Percentiles rank a stretch among this genome's conserved stretches.
Evolutionary conservation across 2,888 invertebrate genomes (phyloP).

Genomic region (Hartigia nigra): DNA sequence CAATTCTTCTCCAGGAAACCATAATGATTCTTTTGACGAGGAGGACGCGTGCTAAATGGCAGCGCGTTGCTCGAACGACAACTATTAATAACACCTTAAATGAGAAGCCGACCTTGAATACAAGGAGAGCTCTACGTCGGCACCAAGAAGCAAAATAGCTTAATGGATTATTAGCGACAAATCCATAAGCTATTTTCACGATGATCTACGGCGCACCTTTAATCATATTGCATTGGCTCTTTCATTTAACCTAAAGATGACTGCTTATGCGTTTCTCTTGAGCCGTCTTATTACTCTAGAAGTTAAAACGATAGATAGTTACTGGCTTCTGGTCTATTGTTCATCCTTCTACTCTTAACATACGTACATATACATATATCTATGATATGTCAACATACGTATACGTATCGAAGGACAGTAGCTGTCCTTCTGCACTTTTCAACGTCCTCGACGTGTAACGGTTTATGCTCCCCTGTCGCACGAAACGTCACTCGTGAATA

Average conservation of each 20-base stretch:
- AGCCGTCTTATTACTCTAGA: background rate
- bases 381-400: no score
- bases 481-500: background rate
- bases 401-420: background rate
- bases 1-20: background rate
- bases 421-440: background rate
- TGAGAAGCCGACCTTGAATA: constrained; percentile 40
- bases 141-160: constrained; percentile 27
- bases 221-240: background rate
- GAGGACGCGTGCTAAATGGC: background rate
- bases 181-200: background rate
- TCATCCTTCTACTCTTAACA: background rate
- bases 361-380: background rate
- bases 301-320: background rate
- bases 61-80: constrained; percentile 1
- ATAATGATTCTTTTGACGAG: background rate
- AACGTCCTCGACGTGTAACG: constrained; percentile 1
- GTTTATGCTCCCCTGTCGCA: background rate
- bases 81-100: constrained; percentile 46
- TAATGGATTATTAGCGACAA: constrained; percentile 17
- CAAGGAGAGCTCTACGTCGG: constrained; percentile 18
- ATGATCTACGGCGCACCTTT: background rate
- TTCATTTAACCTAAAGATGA: background rate
- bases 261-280: background rate
- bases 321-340: background rate